Base-by-base conservation (phyloP, 2,888 invertebrate species). In the Pseudeuparius sepicola region DNA sequence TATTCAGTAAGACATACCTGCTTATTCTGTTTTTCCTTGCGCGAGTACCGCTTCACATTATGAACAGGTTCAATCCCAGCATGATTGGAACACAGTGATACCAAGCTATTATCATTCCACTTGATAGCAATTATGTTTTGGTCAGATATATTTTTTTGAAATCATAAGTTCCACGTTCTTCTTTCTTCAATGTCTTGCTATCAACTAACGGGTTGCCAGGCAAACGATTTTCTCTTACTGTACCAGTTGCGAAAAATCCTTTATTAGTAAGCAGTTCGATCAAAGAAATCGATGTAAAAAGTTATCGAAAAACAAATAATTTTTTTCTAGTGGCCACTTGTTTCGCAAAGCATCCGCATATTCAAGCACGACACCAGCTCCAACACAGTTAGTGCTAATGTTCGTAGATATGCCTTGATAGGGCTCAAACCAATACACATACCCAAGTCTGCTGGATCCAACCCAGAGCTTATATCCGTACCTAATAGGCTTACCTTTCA, bases 381-480 rank as follows among this genome's bases (percentile, higher is more conserved):
- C 44, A 14, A 45, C 28, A 28, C 39, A 37, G 9, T 16, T 23
- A 4, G 26, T 25, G 24, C 34, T 24, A 2, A 43, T 16, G 11
- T 37, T 20, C 12, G 37, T 37, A 4, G 36, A 34, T 20, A 38
- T n/a, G 7, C 50, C 50, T 35, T 49, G 37, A 33, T 50, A 49
- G 3, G 46, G 44, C 31, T 51, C 46, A 34, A 47, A 47, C 39
- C 47, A 44, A 24, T 44, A 37, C 29, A 48, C 38, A 32, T 50
- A 53, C 4, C 51, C 49, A 13, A 45, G 34, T 23, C 35, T 34
- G 3, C 40, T 43, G 3, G 47, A 40, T 3, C 46, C 51, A 15
- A 46, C 36, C 49, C 50, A 51, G 11, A 44, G 27, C 37, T 50
- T 53, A 39, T 44, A 47, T 3, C 50, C 39, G 36, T 37, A 52